Conservation (phyloP, 92 coral and sea anemone genomes). For the Palythoa grandis region DNA sequence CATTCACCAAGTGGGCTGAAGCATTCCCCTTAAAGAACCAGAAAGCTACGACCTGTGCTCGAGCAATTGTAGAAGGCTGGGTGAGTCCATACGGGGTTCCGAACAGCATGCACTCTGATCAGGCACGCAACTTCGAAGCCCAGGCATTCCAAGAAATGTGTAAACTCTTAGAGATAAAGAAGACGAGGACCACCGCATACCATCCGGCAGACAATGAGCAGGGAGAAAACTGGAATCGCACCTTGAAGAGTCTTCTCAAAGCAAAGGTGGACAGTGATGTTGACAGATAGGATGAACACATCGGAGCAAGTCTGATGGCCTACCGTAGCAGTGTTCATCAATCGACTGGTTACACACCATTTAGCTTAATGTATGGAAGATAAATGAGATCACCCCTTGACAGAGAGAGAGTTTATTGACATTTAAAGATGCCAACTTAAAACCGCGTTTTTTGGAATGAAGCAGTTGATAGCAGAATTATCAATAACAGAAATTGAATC, state of each 20-base stretch:
- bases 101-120: not conserved
- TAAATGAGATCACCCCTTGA: slow-evolving; percentile 13
- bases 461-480: too few relatives aligned
- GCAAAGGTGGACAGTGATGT: not conserved
- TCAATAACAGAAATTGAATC: too few relatives aligned
- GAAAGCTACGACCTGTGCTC: slow-evolving; percentile 45
- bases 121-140: not conserved
- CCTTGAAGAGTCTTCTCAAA: not conserved
- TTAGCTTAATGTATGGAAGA: not conserved
- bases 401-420: too few relatives aligned
- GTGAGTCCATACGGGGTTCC: not conserved
- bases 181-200: not conserved
- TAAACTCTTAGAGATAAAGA: not conserved
- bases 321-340: not conserved
- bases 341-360: slow-evolving; percentile 26
- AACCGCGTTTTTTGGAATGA: too few relatives aligned
- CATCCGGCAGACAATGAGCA: not conserved
- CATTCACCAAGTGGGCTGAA: slow-evolving; percentile 61
- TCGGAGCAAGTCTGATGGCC: not conserved
- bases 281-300: not conserved
- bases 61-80: not conserved
- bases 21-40: too few relatives aligned
- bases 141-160: not conserved
- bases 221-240: not conserved
- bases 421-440: too few relatives aligned